A percentile compares a stretch with the other conserved stretches of the same genome.
Conservation (phyloP, 2,797 vertebrate species). For the Selene dorsalis region DNA sequence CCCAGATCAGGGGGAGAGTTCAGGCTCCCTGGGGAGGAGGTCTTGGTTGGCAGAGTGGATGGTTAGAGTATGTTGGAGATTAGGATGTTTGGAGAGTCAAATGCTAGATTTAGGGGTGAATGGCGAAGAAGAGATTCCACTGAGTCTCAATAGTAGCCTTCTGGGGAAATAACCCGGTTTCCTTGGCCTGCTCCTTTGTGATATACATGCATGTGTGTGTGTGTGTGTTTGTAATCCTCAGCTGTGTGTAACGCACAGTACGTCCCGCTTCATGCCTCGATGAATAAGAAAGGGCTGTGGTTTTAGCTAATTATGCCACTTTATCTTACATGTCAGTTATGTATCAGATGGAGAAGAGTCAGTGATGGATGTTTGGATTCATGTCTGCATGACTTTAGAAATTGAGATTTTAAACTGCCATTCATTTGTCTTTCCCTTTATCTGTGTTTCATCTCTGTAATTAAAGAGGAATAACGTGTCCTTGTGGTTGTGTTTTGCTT, state of each 20-base stretch:
- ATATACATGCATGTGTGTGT: background rate
- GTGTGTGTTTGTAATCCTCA: conserved; percentile 9
- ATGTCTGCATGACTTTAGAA: conserved; percentile 1
- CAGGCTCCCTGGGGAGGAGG: conserved; percentile 52
- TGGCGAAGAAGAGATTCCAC: conserved; percentile 48
- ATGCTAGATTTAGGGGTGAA: conserved; percentile 65
- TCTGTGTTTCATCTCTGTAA: background rate
- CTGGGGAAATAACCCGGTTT: conserved; percentile 33
- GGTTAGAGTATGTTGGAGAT: conserved; percentile 59
- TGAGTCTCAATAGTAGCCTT: conserved; percentile 45
- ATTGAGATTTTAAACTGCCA: background rate
- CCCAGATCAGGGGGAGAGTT: conserved; percentile 59
- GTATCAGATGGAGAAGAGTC: conserved; percentile 9
- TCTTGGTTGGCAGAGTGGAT: conserved; percentile 54
- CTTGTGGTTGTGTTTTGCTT: conserved; percentile 23
- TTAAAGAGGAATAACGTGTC: conserved; percentile 14
- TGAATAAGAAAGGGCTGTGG: conserved; percentile 22
- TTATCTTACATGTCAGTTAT: conserved; percentile 36
- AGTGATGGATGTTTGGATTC: conserved; percentile 5
- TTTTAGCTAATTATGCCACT: conserved; percentile 29
- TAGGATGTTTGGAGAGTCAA: conserved; percentile 67
- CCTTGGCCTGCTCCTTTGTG: background rate
- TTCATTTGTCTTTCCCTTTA: conserved; percentile 4
- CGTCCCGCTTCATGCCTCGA: conserved; percentile 4
- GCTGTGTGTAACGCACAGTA: conserved; percentile 6